Base-by-base conservation (phyloP, 37 sponge, comb jelly and placozoan genomes). In the Tethya wilhelma region DNA sequence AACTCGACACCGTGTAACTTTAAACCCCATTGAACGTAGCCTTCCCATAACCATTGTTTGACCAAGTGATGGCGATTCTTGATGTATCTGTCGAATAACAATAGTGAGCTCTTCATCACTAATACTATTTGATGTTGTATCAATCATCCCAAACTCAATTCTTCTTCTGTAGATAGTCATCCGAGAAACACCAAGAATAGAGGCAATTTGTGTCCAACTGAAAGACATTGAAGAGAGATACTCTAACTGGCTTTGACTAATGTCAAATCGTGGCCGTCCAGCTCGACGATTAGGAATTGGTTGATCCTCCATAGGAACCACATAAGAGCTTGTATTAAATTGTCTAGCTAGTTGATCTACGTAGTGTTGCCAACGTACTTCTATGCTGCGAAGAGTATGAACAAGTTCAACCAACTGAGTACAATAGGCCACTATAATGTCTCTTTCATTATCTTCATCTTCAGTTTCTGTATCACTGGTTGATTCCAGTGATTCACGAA, bases 171-270 rank as follows among this genome's bases (percentile, higher is more conserved):
- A n/a, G n/a, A n/a, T n/a, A n/a, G n/a, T n/a, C n/a, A n/a, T n/a
- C n/a, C 56, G 46, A 26, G 76, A 74, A 29, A 83, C 73, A 25
- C 75, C 84, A 8, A 85, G 30, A 65, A 38, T 60, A 77, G 74
- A n/a, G 23, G 53, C 9, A 19, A 49, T 49, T 49, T 49, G 53
- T 49, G 14, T 14, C 53, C 53, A 49, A 19, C 14, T 46, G 28
- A 87, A 30, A 22, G 74, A 79, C 11, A 32, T 33, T 5, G 14
- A 49, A 49, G 9, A 14, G 9, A 87, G 45, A 55, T 87, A 87
- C 43, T 69, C 59, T 7, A 87, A 49, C 44, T 77, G 77, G n/a
- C n/a, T n/a, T n/a, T n/a, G n/a, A n/a, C n/a, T 14, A 1, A 65
- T 44, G 20, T 23, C 4, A 65, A 79, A 79, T 6, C 68, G 14